These are phyloP conservation scores for Columba janthina DNA, from an alignment of 2,113 vertebrate species.

Conservation along the genomic window DNA sequence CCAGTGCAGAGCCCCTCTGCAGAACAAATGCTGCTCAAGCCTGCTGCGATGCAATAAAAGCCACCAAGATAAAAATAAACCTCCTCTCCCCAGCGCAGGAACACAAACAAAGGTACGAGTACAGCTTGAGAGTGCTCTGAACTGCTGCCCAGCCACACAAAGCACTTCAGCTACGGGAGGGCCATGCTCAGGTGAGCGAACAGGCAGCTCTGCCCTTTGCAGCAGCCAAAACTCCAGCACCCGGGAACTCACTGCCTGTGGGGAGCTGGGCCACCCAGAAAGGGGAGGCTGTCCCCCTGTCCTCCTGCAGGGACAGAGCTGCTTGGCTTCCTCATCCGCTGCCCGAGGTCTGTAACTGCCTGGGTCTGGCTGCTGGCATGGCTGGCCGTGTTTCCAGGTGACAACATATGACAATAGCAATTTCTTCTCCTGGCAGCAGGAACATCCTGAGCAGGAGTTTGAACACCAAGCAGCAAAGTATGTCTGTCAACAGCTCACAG, in stretches of 20 bases:
- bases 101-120: slow-evolving; percentile 11
- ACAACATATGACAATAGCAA: not conserved
- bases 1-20: not conserved
- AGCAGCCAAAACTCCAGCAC: no score
- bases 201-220: not conserved
- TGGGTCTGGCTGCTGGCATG: not conserved
- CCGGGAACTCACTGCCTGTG: no score
- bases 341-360: not conserved
- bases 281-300: no score
- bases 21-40: slow-evolving; percentile 1
- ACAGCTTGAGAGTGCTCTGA: not conserved
- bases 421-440: slow-evolving; percentile 47
- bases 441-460: not conserved
- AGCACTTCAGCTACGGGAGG: not conserved
- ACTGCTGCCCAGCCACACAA: slow-evolving; percentile 25
- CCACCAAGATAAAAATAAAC: slow-evolving; percentile 59
- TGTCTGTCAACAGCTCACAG: slow-evolving; percentile 2
- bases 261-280: no score
- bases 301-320: not conserved
- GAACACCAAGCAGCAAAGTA: not conserved
- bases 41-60: slow-evolving; percentile 38
- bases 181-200: not conserved
- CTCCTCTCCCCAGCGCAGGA: not conserved
- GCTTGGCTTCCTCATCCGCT: not conserved
- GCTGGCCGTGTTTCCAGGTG: slow-evolving; percentile 13